phyloP scores from a whole-genome alignment of 2,888 invertebrate species.

The Anticlea derivata region DNA sequence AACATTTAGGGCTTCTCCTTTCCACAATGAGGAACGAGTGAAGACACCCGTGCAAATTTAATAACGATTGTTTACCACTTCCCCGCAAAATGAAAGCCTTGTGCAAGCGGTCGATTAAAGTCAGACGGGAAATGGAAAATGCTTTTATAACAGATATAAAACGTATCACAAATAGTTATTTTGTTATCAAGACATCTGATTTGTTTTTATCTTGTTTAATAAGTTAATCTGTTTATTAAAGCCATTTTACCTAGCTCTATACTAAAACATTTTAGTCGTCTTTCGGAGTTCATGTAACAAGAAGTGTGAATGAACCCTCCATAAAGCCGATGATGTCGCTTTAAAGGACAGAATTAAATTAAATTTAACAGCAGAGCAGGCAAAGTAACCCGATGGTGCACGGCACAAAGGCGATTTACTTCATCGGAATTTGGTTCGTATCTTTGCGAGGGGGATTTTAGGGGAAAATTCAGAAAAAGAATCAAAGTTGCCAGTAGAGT shows the following conservation, averaged over 20 bases:
- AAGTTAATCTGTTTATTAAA: too few species aligned
- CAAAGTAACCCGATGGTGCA: constrained; percentile 48
- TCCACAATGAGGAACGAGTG: constrained; percentile 58
- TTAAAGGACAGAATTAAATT: constrained; percentile 32
- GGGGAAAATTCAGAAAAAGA: too few species aligned
- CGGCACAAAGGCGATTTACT: constrained; percentile 61
- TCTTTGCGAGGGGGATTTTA: constrained; percentile 27
- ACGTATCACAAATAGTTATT: constrained; percentile 1
- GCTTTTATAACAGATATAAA: constrained; percentile 41
- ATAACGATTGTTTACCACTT: constrained; percentile 81
- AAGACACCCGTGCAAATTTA: constrained; percentile 79
- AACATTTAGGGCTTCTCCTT: constrained; percentile 61
- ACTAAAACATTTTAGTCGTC: not conserved
- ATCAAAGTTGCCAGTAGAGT: too few species aligned
- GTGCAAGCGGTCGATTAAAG: constrained; percentile 65
- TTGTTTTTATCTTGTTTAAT: not conserved
- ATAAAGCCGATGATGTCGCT: constrained; percentile 23
- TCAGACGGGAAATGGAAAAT: constrained; percentile 48
- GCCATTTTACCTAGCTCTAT: not conserved
- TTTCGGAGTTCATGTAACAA: constrained; percentile 2
- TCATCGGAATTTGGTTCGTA: constrained; percentile 60
- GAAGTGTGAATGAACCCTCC: constrained; percentile 27
- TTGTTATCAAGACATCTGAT: not conserved
- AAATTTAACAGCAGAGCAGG: constrained; percentile 33
- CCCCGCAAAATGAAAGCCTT: constrained; percentile 68